Evolutionary conservation across 2,888 invertebrate genomes (phyloP).

Genomic region (Philopedon plagiatum): DNA sequence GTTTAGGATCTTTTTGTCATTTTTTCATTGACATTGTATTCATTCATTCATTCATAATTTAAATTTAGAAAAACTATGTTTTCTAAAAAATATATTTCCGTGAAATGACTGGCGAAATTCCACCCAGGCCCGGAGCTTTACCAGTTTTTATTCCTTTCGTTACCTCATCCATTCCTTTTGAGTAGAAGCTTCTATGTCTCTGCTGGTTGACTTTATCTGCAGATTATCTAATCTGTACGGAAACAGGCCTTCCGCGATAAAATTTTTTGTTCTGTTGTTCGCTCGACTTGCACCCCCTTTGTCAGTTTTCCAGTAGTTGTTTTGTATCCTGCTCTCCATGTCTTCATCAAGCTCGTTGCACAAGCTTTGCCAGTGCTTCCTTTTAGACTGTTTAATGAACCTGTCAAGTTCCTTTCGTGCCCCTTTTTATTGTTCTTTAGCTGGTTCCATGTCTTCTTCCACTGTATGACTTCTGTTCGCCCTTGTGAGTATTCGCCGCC

Average conservation of each 20-base stretch:
- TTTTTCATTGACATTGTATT: no score
- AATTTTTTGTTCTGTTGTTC: no score
- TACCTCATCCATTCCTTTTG: not conserved
- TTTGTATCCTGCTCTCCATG: no score
- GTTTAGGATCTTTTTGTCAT: no score
- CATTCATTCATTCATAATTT: no score
- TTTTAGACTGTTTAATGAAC: not conserved
- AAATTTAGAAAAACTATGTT: no score
- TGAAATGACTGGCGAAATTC: not conserved
- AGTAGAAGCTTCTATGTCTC: not conserved
- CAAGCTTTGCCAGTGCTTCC: not conserved
- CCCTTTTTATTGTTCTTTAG: not conserved
- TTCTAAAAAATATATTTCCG: no score
- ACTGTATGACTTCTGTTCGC: not conserved
- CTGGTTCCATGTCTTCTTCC: not conserved
- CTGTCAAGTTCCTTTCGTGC: not conserved
- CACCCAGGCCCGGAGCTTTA: no score
- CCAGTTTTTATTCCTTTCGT: not conserved
- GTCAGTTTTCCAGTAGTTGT: no score
- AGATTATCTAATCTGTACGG: not conserved
- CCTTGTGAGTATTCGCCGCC: no score
- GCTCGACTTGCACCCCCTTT: no score
- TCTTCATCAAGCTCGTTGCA: no score
- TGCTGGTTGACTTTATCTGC: not conserved
- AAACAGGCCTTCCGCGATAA: not conserved